These are phyloP conservation scores for Calcarius lapponicus DNA, from an alignment of 2,797 vertebrate species.

Conservation along the genomic window DNA sequence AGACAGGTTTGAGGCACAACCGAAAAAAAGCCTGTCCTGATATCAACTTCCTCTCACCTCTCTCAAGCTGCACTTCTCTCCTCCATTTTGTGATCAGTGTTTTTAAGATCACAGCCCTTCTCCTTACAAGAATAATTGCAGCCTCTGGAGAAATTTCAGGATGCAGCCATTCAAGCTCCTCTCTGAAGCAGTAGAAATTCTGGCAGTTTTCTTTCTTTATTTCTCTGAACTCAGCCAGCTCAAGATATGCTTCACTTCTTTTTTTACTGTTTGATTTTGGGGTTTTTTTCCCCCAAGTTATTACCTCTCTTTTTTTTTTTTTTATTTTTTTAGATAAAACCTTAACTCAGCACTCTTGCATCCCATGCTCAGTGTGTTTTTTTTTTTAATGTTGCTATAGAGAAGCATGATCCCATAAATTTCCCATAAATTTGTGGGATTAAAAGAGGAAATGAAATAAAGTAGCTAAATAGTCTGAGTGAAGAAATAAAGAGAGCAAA, in stretches of 20 bases:
- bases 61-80: background rate
- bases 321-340: background rate
- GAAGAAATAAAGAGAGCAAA: background rate
- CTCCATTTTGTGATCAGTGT: background rate
- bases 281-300: accelerated
- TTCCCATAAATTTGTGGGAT: background rate
- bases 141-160: background rate
- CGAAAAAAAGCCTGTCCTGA: background rate
- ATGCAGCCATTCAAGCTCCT: accelerated
- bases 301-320: background rate
- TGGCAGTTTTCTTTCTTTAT: background rate
- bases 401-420: background rate
- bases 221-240: background rate
- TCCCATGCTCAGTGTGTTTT: background rate
- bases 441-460: background rate
- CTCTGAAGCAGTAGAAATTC: background rate
- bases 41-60: background rate
- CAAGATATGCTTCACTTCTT: background rate
- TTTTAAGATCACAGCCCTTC: background rate
- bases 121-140: background rate
- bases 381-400: background rate
- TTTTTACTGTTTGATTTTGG: background rate
- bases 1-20: background rate
- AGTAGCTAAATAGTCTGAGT: background rate
- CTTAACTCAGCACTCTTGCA: background rate